Base-by-base conservation (phyloP, 1,140 invertebrate species). In the Nomia melanderi region DNA sequence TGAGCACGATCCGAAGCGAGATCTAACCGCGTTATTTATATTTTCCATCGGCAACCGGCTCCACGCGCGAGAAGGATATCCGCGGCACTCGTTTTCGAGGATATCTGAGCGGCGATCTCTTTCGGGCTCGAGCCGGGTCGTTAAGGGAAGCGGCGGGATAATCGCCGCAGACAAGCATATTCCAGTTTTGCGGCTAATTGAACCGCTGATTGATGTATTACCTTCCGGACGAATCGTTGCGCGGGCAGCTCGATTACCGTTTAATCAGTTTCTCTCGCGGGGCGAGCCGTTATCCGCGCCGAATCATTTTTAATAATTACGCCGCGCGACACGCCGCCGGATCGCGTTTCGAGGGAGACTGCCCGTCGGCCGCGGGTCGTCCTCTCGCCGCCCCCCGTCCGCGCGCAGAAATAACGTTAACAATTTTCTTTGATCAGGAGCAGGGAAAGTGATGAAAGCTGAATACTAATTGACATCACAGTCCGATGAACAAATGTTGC, bases 201-300 rank as follows among this genome's bases (percentile, higher is more conserved):
- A 71, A 60, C 29, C 54, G n/a, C 53, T 62, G 50, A 77, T 77
- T 64, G 74, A 77, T 79, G 65, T 77, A 70, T 57, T 62, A 70
- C 62, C 59, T 64, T 53, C 59, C 73, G 64, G 57, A n/a, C 78
- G 64, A 72, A 72, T 67, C 71, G 60, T 36, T 60, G 57, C 57
- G 41, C 36, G 25, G 39, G 23, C 47, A 36, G 63, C 78, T 50
- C 65, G 62, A 66, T 70, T 41, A 60, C 31, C 59, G 36, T 63
- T 76, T 53, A 41, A 77, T 67, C 39, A 50, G 60, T 70, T 80
- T 77, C 71, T 27, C 60, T 27, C 9, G 17, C 36, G 36, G 12
- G 36, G 5, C 59, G 57, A 33, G 8, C 20, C 6, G 39, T 4
- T 65, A 36, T 56, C 25, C 12, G 14, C 14, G 8, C 29, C 29